Base-by-base conservation (phyloP, 2,888 invertebrate genomes). In the Pachymerium ferrugineum region DNA sequence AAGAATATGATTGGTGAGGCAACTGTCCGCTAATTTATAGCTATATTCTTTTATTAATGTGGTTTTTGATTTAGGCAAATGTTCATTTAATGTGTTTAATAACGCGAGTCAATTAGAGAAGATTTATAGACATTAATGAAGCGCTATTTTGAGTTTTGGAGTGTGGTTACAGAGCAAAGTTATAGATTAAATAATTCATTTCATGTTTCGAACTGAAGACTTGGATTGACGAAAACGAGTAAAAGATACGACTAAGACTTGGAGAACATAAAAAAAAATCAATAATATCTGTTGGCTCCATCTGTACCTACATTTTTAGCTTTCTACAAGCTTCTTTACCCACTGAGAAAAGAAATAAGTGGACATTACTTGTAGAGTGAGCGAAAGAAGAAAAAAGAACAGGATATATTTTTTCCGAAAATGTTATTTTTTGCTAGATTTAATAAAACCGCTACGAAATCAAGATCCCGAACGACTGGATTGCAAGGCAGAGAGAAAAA, bases 261-360 rank as follows among this genome's bases (percentile, higher is more conserved):
- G 10, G 8, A 62, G 28, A 16, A 38, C 25, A 62, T n/a, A 62
- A 62, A 62, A 62, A 19, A 62, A 62, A 62, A 62, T 62, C 62
- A 62, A 62, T 62, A 62, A 62, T 22, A 25, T 62, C 25, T 62
- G 62, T 22, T 62, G 28, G 62, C 62, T 62, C 62, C 62, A 62
- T 62, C 62, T 62, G 62, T 62, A 62, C 62, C 62, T 62, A 25
- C 62, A 62, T 62, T 62, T 54, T 62, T 62, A 62, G 62, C 62
- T n/a, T n/a, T n/a, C n/a, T n/a, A n/a, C n/a, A n/a, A n/a, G n/a
- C n/a, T 62, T 62, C 62, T 62, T 62, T 62, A 25, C 62, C 62
- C 62, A 62, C 62, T 25, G 28, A 54, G 28, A 62, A 62, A 62
- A 62, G 22, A 62, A 62, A 22, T 62, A 62, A 62, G 62, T 62